Base-by-base conservation (phyloP, 2,888 invertebrate genomes). In the Netelia virgata region DNA sequence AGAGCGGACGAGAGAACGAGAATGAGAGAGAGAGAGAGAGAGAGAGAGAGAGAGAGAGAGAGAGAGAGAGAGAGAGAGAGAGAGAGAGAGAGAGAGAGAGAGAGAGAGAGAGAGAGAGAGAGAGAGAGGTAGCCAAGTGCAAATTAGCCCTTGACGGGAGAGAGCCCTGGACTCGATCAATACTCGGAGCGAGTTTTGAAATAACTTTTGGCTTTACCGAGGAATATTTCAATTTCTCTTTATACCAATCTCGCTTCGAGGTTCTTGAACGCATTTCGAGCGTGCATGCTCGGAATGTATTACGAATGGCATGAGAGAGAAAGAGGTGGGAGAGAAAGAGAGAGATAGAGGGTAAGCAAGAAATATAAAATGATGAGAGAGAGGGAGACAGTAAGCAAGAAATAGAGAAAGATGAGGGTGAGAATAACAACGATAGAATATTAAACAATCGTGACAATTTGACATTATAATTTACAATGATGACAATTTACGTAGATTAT, bases 221-320 rank as follows among this genome's bases (percentile, higher is more conserved):
- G 63, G 41, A 36, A 57, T 75, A 79, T 63, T 66, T 57, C 66
- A 57, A 57, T 50, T 59, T 57, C 72, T 41, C 16, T 36, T 11
- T 72, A 5, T 2, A 6, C 47, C 47, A 14, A 10, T 47, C 47
- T 47, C 47, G 47, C 28, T 28, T 28, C 28, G 6, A 28, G 28
- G 28, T 28, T 28, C 28, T 28, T 28, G 28, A 28, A 28, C 28
- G 28, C 28, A 5, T 28, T 28, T 28, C 28, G 5, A 28, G 28
- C 28, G 28, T 28, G 28, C 28, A 28, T 28, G 28, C 28, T 5
- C 28, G 5, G 28, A 28, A 28, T 28, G 28, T 28, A 28, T 28
- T 28, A 28, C 28, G 28, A 28, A 28, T 28, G 3, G 28, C 28
- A 28, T 3, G 28, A 28, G 28, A 28, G 28, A 28, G 28, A 28